Conservation (phyloP, 2,797 vertebrate species). For the Mus minutoides region DNA sequence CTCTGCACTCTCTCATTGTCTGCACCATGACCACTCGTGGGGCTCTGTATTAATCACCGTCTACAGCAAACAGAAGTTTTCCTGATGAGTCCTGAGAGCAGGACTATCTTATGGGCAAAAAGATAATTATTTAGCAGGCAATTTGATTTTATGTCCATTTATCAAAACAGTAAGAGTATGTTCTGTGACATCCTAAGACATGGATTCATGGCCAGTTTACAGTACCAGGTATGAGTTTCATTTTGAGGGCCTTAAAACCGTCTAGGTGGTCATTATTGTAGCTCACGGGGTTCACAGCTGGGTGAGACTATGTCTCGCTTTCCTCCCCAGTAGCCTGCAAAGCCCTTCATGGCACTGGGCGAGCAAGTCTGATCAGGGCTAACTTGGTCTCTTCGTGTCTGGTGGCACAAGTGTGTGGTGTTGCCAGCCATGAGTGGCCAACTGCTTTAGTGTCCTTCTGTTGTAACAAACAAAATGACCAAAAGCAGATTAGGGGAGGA, state of each 20-base stretch:
- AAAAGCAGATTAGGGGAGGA: neutral
- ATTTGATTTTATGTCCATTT: neutral
- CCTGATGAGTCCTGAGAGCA: too few species aligned
- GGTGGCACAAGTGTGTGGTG: neutral
- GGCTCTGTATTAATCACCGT: neutral
- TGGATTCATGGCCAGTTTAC: neutral
- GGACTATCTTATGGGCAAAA: too few species aligned
- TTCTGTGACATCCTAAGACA: neutral
- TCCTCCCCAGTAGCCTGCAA: neutral
- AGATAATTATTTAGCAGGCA: neutral
- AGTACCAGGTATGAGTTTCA: neutral
- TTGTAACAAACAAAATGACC: neutral
- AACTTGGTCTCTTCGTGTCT: neutral
- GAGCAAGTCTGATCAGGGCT: neutral
- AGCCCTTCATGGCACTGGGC: neutral
- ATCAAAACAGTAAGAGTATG: neutral
- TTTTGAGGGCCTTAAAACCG: neutral
- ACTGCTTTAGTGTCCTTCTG: neutral
- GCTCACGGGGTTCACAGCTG: neutral
- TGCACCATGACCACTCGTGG: neutral
- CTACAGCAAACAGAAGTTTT: neutral
- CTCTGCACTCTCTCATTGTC: neutral
- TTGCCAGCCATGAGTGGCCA: neutral
- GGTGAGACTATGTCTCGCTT: neutral
- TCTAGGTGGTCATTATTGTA: neutral